A percentile compares a stretch with the other conserved stretches of the same genome.
Conservation (phyloP, 2,888 invertebrate species). For the Lutraria lutraria region DNA sequence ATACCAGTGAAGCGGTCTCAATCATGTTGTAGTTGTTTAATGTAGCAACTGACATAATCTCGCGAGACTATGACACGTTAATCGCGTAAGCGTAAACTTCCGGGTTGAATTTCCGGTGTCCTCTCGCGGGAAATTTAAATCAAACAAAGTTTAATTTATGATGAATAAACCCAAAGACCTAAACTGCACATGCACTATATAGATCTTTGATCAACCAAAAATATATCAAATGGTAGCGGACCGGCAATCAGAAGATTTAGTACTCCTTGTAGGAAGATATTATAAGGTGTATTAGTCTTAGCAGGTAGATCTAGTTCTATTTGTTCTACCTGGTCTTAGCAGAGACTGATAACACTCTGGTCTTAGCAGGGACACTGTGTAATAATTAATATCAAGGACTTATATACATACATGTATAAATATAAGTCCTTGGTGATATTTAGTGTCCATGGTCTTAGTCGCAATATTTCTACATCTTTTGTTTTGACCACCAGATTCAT, state of each 20-base stretch:
- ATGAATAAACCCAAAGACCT: background rate
- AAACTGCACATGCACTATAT: background rate
- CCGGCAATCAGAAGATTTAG: background rate
- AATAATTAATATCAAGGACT: too few relatives aligned
- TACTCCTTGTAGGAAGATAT: background rate
- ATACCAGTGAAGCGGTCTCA: background rate
- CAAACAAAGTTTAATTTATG: background rate
- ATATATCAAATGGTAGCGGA: background rate
- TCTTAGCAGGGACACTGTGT: too few relatives aligned
- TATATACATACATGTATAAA: too few relatives aligned
- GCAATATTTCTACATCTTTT: too few relatives aligned
- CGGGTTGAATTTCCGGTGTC: constrained; percentile 14
- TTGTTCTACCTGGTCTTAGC: background rate
- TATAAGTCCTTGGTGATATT: too few relatives aligned
- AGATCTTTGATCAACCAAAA: background rate
- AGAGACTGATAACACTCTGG: too few relatives aligned
- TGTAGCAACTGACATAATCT: constrained; percentile 79
- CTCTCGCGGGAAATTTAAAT: constrained; percentile 30
- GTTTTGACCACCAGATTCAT: too few relatives aligned
- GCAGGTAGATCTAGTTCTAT: background rate
- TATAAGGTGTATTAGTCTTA: background rate
- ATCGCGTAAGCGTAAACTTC: constrained; percentile 29
- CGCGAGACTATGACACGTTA: constrained; percentile 64
- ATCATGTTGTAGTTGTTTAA: constrained; percentile 68
- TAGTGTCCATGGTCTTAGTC: too few relatives aligned